phyloP scores from a whole-genome alignment of 2,888 invertebrate genomes.

The Hypomecis punctinalis region DNA sequence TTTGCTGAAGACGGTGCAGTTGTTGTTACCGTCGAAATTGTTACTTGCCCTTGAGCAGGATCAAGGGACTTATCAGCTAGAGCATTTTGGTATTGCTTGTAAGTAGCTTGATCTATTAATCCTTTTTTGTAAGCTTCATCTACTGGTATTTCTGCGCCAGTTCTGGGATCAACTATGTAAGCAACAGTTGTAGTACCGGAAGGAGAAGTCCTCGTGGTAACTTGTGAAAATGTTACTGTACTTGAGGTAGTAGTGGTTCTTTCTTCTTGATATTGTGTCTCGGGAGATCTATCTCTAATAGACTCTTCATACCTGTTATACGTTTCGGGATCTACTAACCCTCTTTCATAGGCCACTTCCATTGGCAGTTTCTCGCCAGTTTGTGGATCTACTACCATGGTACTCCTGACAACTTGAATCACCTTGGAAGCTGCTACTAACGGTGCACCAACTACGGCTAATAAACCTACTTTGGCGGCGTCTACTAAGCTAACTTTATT shows the following conservation, averaged over 20 bases:
- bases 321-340: constrained; percentile 87
- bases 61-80: constrained; percentile 32
- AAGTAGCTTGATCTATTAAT: constrained; percentile 60
- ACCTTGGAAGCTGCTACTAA: constrained; percentile 89
- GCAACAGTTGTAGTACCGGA: constrained; percentile 45
- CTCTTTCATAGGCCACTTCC: constrained; percentile 92
- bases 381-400: constrained; percentile 90
- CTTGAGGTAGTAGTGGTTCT: constrained; percentile 48
- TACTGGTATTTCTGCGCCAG: constrained; percentile 90
- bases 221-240: constrained; percentile 55
- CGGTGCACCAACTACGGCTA: constrained; percentile 91
- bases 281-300: constrained; percentile 67
- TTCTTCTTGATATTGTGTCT: constrained; percentile 53
- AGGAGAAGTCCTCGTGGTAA: constrained; percentile 42
- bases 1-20: constrained; percentile 60
- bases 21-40: constrained; percentile 64
- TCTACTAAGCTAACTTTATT: constrained; percentile 88
- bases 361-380: constrained; percentile 92
- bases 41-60: constrained; percentile 35
- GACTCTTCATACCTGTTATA: constrained; percentile 82
- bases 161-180: constrained; percentile 89
- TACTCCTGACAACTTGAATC: constrained; percentile 86
- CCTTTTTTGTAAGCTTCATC: constrained; percentile 90
- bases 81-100: constrained; percentile 41
- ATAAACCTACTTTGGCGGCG: constrained; percentile 91